A percentile compares a stretch with the other conserved stretches of the same genome.
phyloP scores from a whole-genome alignment of 2,888 invertebrate species.

The Cephus pygmeus region DNA sequence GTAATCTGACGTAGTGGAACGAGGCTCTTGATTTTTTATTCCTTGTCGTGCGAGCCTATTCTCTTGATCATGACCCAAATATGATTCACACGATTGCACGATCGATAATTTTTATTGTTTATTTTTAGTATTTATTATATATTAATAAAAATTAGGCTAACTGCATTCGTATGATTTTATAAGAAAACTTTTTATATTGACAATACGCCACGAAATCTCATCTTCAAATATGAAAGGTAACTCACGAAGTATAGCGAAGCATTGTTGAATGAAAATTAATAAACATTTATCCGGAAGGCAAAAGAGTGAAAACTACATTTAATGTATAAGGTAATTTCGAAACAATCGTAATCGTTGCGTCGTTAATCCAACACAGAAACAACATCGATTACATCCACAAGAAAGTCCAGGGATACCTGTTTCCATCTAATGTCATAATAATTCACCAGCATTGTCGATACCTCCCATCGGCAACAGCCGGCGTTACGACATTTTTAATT shows the following conservation, averaged over 20 bases:
- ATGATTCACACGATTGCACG: not conserved
- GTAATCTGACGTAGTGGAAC: not conserved
- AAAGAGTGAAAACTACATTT: not conserved
- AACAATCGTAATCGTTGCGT: not conserved
- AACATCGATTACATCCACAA: not conserved
- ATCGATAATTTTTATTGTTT: not conserved
- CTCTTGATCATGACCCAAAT: not conserved
- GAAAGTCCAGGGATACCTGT: constrained; percentile 9
- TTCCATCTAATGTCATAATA: constrained; percentile 50
- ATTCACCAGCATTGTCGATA: constrained; percentile 39
- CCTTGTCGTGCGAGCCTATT: not conserved
- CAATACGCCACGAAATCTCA: not conserved
- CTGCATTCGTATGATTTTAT: not conserved
- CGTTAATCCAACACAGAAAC: not conserved
- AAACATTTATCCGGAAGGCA: not conserved
- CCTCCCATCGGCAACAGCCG: constrained; percentile 29
- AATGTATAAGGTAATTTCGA: not conserved
- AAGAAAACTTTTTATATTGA: not conserved
- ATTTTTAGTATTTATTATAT: no score
- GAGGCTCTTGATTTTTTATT: not conserved
- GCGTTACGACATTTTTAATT: constrained; percentile 35
- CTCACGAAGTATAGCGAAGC: not conserved
- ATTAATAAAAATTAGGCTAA: no score
- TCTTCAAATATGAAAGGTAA: not conserved
- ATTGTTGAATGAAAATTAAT: not conserved